Conservation (phyloP, 2,113 vertebrate species). For the Elgaria multicarinata region DNA sequence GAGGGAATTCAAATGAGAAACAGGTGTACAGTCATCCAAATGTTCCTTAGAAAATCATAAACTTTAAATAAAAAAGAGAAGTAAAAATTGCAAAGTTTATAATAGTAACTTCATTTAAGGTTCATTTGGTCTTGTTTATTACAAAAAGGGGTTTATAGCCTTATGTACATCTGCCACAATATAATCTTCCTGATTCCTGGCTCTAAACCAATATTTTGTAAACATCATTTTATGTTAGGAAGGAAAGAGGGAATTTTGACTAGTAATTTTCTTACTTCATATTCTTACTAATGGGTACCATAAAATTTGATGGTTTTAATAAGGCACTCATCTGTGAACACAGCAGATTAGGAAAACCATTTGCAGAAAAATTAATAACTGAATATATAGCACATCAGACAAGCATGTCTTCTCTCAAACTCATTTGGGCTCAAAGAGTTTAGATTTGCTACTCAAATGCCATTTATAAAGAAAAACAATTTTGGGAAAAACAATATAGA, state of each 20-base stretch:
- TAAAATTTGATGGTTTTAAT: conserved; percentile 65
- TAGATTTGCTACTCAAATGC: conserved; percentile 66
- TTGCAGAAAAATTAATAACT: conserved; percentile 62
- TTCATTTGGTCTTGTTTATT: conserved; percentile 18
- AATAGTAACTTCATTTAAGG: conserved; percentile 28
- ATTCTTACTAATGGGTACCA: conserved; percentile 64
- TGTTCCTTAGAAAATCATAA: conserved; percentile 17
- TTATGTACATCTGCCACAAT: conserved; percentile 38
- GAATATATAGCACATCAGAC: conserved; percentile 49
- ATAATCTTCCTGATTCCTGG: conserved; percentile 47
- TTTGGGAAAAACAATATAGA: conserved; percentile 50
- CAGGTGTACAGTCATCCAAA: conserved; percentile 22
- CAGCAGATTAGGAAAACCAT: conserved; percentile 56
- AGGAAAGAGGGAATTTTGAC: conserved; percentile 61
- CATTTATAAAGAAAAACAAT: conserved; percentile 58
- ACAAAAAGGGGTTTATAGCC: conserved; percentile 39
- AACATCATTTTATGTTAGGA: conserved; percentile 65
- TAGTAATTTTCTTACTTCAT: conserved; percentile 67
- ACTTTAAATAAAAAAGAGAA: conserved; percentile 6
- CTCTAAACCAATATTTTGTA: conserved; percentile 56
- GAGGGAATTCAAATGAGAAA: background rate
- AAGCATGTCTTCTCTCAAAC: conserved; percentile 51
- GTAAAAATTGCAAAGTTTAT: background rate
- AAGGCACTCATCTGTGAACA: conserved; percentile 60
- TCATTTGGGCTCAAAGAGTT: conserved; percentile 55